phyloP scores from a whole-genome alignment of 2,113 vertebrate genomes.

The Gulo gulo region DNA sequence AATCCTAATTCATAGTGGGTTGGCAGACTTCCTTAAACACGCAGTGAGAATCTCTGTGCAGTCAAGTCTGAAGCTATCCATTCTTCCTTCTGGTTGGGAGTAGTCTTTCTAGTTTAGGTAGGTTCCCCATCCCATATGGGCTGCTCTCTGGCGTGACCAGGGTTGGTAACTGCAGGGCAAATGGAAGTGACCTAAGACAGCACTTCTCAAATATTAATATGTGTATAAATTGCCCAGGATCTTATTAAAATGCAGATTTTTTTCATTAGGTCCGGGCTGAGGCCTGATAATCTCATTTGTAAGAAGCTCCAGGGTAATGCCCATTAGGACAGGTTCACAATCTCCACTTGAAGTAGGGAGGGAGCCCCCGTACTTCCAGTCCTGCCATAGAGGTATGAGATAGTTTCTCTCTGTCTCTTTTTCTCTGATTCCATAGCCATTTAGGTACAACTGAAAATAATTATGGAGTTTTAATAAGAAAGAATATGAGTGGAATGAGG shows the following conservation, averaged over 20 bases:
- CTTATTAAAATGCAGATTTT: not conserved
- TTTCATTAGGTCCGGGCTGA: not conserved
- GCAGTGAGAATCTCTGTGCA: accelerated
- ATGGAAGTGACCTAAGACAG: not conserved
- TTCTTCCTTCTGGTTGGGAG: not conserved
- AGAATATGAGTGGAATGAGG: not conserved
- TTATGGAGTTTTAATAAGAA: not conserved
- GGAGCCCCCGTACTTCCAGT: not conserved
- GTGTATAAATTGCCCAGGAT: not conserved
- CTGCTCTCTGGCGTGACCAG: not conserved
- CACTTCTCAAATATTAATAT: not conserved
- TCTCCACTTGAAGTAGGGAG: not conserved
- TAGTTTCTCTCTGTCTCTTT: not conserved
- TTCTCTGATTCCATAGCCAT: not conserved
- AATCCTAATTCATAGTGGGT: not conserved
- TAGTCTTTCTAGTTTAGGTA: not conserved
- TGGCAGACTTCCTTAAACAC: not conserved
- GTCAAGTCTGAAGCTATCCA: not conserved
- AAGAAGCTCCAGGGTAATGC: not conserved
- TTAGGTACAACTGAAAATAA: not conserved
- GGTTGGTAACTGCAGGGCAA: not conserved
- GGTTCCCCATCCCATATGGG: not conserved
- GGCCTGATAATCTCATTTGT: not conserved
- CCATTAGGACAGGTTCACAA: not conserved
- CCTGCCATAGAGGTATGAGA: not conserved